phyloP scores from a whole-genome alignment of 2,888 invertebrate species.

The Chymomyza fuscimana region DNA sequence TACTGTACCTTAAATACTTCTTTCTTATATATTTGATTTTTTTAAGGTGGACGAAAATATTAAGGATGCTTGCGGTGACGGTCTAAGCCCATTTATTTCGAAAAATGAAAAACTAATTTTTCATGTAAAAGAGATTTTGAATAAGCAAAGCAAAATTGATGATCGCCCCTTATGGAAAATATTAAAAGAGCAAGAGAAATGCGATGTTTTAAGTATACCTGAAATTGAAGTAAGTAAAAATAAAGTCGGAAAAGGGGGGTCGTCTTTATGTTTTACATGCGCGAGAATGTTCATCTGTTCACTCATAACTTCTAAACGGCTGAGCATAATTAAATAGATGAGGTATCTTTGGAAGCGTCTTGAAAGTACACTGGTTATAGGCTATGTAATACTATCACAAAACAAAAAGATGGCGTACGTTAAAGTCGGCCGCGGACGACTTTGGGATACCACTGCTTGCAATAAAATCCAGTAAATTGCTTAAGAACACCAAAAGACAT shows the following conservation, averaged over 20 bases:
- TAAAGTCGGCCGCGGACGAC: too few species aligned
- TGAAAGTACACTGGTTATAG: too few species aligned
- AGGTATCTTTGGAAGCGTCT: too few species aligned
- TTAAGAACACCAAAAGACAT: too few species aligned
- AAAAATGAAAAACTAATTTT: slow-evolving; percentile 65
- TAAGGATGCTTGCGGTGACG: slow-evolving; percentile 64
- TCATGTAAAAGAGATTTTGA: slow-evolving; percentile 50
- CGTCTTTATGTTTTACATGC: too few species aligned
- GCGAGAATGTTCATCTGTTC: too few species aligned
- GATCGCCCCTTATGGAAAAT: slow-evolving; percentile 72
- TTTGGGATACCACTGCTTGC: too few species aligned
- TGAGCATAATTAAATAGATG: too few species aligned
- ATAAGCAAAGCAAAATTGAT: slow-evolving; percentile 45
- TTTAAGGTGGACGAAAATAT: slow-evolving; percentile 73
- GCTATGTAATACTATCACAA: too few species aligned
- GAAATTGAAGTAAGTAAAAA: slow-evolving; percentile 63
- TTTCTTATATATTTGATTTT: neutral
- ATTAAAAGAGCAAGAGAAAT: slow-evolving; percentile 66
- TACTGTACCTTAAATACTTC: neutral
- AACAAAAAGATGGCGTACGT: too few species aligned
- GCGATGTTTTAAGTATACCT: slow-evolving; percentile 72
- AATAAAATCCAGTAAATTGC: too few species aligned
- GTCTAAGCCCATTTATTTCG: slow-evolving; percentile 66
- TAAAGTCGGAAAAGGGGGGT: neutral
- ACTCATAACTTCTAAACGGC: too few species aligned